Conservation (phyloP, 1,140 invertebrate species). For the Acromyrmex charruanus region DNA sequence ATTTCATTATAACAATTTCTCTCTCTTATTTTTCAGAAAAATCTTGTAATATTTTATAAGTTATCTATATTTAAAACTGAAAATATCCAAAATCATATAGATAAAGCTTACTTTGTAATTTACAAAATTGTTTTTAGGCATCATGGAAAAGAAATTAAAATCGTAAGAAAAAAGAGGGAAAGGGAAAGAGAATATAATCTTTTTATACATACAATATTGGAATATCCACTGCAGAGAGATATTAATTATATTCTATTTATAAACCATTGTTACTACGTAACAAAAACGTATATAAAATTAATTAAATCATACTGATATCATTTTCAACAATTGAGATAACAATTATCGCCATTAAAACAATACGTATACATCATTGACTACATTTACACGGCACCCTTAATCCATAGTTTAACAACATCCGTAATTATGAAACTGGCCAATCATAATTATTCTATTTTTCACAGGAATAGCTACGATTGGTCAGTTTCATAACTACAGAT, state of each 20-base stretch:
- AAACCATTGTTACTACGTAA: not conserved
- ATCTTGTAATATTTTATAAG: not conserved
- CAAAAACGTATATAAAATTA: slow-evolving; percentile 10
- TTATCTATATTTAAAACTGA: not conserved
- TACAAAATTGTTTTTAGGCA: not conserved
- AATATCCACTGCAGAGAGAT: not conserved
- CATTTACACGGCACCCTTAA: too few species aligned
- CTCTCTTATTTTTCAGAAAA: not conserved
- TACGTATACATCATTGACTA: too few species aligned
- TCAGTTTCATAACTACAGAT: too few species aligned
- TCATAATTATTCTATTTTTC: too few species aligned
- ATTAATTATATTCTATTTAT: not conserved
- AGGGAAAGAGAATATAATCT: not conserved
- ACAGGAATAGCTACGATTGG: too few species aligned
- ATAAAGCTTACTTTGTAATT: not conserved
- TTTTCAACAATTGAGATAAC: not conserved
- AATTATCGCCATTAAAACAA: not conserved
- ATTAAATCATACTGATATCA: slow-evolving; percentile 1
- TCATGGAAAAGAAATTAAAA: not conserved
- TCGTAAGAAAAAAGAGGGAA: too few species aligned
- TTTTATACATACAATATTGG: not conserved
- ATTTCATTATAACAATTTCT: not conserved
- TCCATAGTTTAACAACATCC: too few species aligned
- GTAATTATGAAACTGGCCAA: too few species aligned
- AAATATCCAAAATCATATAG: not conserved